Percentiles rank a stretch among this genome's conserved stretches.
phyloP scores from a whole-genome alignment of 2,113 vertebrate species.

The Pterophyllum scalare region DNA sequence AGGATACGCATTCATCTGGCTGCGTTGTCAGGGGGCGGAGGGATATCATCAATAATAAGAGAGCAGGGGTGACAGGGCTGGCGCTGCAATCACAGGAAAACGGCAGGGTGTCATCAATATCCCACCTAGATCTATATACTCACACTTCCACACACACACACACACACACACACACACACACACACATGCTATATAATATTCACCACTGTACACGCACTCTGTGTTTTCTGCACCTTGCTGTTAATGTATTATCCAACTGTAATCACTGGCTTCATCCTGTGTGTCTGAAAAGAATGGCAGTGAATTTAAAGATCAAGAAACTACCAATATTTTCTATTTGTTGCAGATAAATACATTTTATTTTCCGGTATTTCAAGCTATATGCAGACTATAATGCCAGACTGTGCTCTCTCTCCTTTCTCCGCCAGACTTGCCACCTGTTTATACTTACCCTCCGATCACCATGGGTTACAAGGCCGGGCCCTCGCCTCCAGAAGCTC shows the following conservation, averaged over 20 bases:
- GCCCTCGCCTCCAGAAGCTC: conserved; percentile 80
- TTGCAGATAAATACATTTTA: not conserved
- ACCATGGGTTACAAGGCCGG: conserved; percentile 84
- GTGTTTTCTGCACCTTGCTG: conserved; percentile 48
- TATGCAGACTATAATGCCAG: not conserved
- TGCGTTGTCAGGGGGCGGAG: conserved; percentile 79
- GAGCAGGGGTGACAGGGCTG: conserved; percentile 73
- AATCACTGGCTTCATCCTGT: conserved; percentile 49
- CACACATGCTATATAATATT: conserved; percentile 31
- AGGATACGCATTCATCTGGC: conserved; percentile 84
- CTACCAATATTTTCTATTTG: conserved; percentile 4
- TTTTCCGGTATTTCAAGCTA: not conserved
- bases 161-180: conserved; percentile 47
- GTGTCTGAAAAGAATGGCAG: conserved; percentile 36
- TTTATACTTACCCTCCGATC: conserved; percentile 83
- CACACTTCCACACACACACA: conserved; percentile 46
- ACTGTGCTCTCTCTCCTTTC: conserved; percentile 7
- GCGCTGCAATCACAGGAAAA: conserved; percentile 80
- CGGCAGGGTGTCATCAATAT: conserved; percentile 84
- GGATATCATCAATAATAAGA: conserved; percentile 83
- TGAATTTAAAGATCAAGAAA: conserved; percentile 30
- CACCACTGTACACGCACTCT: conserved; percentile 13
- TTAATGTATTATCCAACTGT: conserved; percentile 56
- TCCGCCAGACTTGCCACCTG: conserved; percentile 87
- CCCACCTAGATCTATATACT: conserved; percentile 58